Conservation (phyloP, 2,888 invertebrate species). For the Smittia sp. region DNA sequence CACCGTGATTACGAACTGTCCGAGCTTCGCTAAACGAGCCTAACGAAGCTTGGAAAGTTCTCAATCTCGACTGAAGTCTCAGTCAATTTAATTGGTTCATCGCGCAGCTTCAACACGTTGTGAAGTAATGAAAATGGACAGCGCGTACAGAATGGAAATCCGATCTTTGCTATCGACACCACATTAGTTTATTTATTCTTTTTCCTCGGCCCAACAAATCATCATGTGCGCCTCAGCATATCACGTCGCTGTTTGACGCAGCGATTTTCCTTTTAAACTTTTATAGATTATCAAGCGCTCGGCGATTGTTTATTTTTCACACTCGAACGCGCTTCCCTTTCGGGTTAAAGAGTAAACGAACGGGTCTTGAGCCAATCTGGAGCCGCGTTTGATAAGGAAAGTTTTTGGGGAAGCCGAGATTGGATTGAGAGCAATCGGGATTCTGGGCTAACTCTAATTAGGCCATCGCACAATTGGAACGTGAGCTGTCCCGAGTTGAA, state of each 20-base stretch:
- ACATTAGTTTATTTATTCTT: slow-evolving; percentile 7
- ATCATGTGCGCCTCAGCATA: slow-evolving; percentile 14
- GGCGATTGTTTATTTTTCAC: slow-evolving; percentile 9
- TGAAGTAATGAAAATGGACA: slow-evolving; percentile 6
- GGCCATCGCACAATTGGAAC: too few relatives aligned
- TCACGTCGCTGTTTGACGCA: not conserved
- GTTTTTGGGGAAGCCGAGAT: too few relatives aligned
- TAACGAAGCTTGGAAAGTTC: too few relatives aligned
- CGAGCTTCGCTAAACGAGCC: too few relatives aligned
- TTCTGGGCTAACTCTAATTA: too few relatives aligned
- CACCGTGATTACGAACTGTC: not conserved
- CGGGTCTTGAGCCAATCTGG: too few relatives aligned
- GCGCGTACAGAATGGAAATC: not conserved
- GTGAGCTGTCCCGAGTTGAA: too few relatives aligned
- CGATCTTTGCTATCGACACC: not conserved
- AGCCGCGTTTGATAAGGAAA: too few relatives aligned
- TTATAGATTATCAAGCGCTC: not conserved
- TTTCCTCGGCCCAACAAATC: not conserved
- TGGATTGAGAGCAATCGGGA: too few relatives aligned
- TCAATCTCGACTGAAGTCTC: too few relatives aligned
- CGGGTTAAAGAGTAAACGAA: not conserved
- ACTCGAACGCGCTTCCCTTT: not conserved
- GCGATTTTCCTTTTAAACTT: not conserved
- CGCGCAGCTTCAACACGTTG: not conserved
- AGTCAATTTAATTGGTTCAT: too few relatives aligned